Percentiles rank a stretch among this genome's conserved stretches.
Evolutionary conservation across 2,888 invertebrate species (phyloP).

Genomic region (Pristionchus arcanus): DNA sequence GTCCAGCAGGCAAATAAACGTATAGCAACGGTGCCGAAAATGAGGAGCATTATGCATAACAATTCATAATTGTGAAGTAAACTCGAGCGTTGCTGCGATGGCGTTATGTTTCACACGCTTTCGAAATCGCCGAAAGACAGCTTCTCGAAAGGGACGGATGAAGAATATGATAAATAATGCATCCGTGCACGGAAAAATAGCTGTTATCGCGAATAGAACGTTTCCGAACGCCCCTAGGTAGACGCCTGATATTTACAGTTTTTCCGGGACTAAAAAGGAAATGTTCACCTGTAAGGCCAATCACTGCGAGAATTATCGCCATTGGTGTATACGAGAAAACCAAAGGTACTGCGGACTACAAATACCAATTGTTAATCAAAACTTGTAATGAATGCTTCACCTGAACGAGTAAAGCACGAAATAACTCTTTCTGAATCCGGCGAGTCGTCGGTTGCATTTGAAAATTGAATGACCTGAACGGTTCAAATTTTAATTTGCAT

Average conservation of each 20-base stretch:
- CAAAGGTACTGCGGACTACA: neutral
- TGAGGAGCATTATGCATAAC: too few relatives aligned
- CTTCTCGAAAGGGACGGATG: neutral
- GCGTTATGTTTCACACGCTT: too few relatives aligned
- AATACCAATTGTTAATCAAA: neutral
- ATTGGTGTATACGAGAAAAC: neutral
- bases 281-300: neutral
- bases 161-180: neutral
- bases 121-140: neutral
- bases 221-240: neutral
- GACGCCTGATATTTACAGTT: neutral
- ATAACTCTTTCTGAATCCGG: neutral
- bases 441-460: neutral
- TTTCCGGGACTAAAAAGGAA: neutral
- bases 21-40: too few relatives aligned
- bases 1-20: too few relatives aligned
- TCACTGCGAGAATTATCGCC: neutral
- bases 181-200: neutral
- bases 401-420: neutral
- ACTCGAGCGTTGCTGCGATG: too few relatives aligned
- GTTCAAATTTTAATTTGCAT: neutral
- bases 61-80: too few relatives aligned
- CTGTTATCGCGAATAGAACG: neutral
- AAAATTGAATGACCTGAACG: neutral
- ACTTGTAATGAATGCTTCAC: neutral